Base-by-base conservation (phyloP, 2,797 vertebrate species). In the Petrocephalus sullivani region DNA sequence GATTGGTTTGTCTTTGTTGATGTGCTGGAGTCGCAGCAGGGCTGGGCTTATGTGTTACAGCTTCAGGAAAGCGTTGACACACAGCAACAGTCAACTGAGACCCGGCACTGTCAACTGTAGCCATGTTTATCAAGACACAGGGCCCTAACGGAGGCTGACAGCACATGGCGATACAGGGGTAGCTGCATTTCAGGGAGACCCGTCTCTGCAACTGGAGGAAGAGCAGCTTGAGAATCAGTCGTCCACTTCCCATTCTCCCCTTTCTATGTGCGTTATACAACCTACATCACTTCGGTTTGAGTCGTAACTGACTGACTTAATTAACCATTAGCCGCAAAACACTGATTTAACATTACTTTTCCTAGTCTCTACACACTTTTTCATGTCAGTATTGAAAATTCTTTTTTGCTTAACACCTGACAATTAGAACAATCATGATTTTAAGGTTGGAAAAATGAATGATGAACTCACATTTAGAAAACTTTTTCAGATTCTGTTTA, bases 301-400 rank as follows among this genome's bases (percentile, higher is more conserved):
- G 92, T 88, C 90, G 90, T 91, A 93, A 91, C 91, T 91, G 92
- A 87, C 89, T 93, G 91, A 90, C 87, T 90, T 94, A 91, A 94
- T 93, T 92, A 90, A 90, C 91, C 89, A 89, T 92, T 92, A 90
- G 91, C 92, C 92, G 91, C 89, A 92, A 91, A 92, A 92, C 88
- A 87, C 86, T 92, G 90, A 94, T 92, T 94, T 86, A 37, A n/a
- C 56, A 5, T 84, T 19, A 93, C 93, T 93, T 92, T 92, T 56
- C 89, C 90, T 91, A 90, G 19, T 53, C 46, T 54, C 81, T 83
- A 6, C 81, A n/a, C 10, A 51, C 9, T 37, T 54, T 28, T 54
- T 28, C 61, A 23, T 41, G 19, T 53, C 41, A 21, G 0, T 54
- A 51, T 54, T 46, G 81, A 51, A 28, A 6, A 12, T 83, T 51